phyloP scores from a whole-genome alignment of 2,797 vertebrate genomes.

The Sebastes iracundus region DNA sequence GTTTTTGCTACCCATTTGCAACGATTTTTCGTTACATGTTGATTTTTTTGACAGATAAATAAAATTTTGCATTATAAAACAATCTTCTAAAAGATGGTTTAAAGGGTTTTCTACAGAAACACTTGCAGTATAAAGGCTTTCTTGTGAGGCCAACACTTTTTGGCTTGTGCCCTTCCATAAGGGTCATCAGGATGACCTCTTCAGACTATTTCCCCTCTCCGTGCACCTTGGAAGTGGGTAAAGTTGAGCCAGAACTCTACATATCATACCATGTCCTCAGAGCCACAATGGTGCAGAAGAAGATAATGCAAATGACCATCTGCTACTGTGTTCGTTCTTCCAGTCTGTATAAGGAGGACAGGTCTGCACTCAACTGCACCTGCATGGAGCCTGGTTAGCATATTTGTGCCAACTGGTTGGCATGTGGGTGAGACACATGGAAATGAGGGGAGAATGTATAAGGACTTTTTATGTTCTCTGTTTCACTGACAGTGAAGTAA shows the following conservation, averaged over 20 bases:
- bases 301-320: constrained; percentile 61
- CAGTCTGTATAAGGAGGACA: constrained; percentile 1
- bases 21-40: neutral
- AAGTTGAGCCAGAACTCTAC: neutral
- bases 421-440: constrained; percentile 21
- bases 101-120: neutral
- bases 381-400: constrained; percentile 17
- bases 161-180: neutral
- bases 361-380: constrained; percentile 22
- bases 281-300: constrained; percentile 5
- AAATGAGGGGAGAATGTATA: neutral
- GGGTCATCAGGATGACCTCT: neutral
- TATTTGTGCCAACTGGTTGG: constrained; percentile 34
- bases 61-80: neutral
- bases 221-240: neutral
- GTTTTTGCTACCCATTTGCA: neutral
- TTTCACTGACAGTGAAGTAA: neutral
- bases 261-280: constrained; percentile 1
- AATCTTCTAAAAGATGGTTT: neutral
- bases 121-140: neutral
- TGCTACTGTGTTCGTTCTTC: constrained; percentile 29
- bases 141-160: neutral
- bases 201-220: neutral
- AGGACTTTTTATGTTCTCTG: neutral
- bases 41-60: neutral